phyloP scores from a whole-genome alignment of 1,140 invertebrate species.

The Brachionus manjavacas region DNA sequence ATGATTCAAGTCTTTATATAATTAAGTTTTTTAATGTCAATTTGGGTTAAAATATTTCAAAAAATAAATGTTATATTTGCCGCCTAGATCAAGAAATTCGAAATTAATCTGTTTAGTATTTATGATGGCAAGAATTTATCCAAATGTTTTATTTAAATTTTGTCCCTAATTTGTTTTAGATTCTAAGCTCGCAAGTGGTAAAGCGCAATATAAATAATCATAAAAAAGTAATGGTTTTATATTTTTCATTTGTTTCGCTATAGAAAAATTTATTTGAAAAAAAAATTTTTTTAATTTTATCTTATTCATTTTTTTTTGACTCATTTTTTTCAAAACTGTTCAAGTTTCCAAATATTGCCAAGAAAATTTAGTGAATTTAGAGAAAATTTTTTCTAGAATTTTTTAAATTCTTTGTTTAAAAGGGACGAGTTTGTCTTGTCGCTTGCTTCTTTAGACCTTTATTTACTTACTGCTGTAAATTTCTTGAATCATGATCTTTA shows the following conservation, averaged over 20 bases:
- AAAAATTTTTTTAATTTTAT: too few relatives aligned
- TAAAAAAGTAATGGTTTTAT: not conserved
- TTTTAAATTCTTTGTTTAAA: too few relatives aligned
- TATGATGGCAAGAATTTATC: not conserved
- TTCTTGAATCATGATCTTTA: too few relatives aligned
- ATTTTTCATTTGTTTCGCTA: not conserved
- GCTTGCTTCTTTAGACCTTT: too few relatives aligned
- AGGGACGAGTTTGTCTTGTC: too few relatives aligned
- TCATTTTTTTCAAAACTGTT: too few relatives aligned
- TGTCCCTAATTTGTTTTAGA: not conserved
- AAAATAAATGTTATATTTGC: not conserved
- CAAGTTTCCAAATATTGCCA: too few relatives aligned
- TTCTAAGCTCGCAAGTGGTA: not conserved
- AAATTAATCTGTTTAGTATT: not conserved
- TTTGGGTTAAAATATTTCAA: not conserved
- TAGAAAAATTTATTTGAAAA: not conserved
- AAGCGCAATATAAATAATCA: not conserved
- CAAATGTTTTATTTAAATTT: not conserved
- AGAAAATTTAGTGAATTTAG: too few relatives aligned
- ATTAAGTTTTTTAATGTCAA: not conserved
- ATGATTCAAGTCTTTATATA: slow-evolving; percentile 1
- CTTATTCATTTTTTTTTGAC: too few relatives aligned
- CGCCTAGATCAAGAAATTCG: not conserved
- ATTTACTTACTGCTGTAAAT: too few relatives aligned
- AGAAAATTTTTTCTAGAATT: too few relatives aligned